Base-by-base conservation (phyloP, 2,113 vertebrate genomes). In the Semnopithecus entellus region DNA sequence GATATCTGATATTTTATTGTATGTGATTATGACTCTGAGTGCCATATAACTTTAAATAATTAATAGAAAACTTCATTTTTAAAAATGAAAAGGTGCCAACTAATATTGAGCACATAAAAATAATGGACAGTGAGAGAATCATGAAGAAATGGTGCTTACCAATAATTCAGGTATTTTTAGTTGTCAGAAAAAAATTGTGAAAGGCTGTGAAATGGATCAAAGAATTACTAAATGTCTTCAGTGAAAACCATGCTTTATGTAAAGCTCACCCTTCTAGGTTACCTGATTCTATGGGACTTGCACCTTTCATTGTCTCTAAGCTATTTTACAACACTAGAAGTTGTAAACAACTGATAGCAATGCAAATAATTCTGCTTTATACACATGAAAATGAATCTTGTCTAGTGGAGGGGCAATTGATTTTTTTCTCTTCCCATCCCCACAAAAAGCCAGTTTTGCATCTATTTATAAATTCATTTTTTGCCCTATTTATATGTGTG, bases 401-500 rank as follows among this genome's bases (percentile, higher is more conserved):
- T 43, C 23, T 64, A 43, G 25, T 25, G 35, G 43, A 91, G 6
- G 25, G 17, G 80, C 22, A 27, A 22, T 2, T 55, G 23, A 76
- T 88, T 40, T 73, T 14, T 75, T 6, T 27, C 16, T 8, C 18
- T 14, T 9, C 6, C 72, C n/a, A 25, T 10, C 30, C 2, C 2
- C 3, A 0, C 10, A 43, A 75, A 83, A 72, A 55, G 25, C 52
- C 55, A 48, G 13, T 81, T 94, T 86, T 75, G 10, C 61, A 40
- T 78, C 27, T 90, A 59, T 86, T 66, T 81, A 45, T 85, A 59
- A 84, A 73, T 95, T 95, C 9, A 73, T 40, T 96, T 87, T 61
- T n/a, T 76, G 75, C 13, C 57, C 59, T 64, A 23, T 48, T 6
- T 88, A 38, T 88, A 72, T 20, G 17, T 50, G 4, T 92, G 13